Conservation (phyloP, 1,140 invertebrate genomes). For the Tetraneura akinire region DNA sequence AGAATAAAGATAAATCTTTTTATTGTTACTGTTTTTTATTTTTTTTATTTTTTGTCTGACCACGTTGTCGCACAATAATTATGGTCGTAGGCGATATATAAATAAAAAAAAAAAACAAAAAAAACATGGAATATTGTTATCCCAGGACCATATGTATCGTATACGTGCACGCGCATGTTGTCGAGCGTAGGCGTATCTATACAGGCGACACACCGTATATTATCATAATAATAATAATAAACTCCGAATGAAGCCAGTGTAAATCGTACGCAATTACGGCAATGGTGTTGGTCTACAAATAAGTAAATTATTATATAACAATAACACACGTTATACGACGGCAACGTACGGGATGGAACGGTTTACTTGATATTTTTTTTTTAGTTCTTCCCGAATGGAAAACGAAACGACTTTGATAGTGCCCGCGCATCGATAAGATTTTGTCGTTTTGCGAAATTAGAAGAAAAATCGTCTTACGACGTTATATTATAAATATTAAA, state of each 20-base stretch:
- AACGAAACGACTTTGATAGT: background rate
- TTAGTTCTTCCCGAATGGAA: background rate
- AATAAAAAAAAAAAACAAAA: no score
- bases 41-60: background rate
- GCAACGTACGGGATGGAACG: background rate
- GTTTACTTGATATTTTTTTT: background rate
- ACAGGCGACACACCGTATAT: conserved; percentile 13
- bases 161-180: background rate
- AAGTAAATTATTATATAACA: no score
- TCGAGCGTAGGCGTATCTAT: background rate
- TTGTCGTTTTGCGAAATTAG: background rate
- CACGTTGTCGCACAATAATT: background rate
- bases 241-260: background rate
- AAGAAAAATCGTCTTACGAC: background rate
- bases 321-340: no score
- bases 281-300: no score
- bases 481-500: no score
- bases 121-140: conserved; percentile 17
- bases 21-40: no score
- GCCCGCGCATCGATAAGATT: background rate
- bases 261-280: background rate
- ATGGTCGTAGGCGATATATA: conserved; percentile 1
- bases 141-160: background rate
- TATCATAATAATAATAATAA: conserved; percentile 16
- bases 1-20: no score